Conservation (phyloP, 2,888 invertebrate genomes). For the Hartigia nigra region DNA sequence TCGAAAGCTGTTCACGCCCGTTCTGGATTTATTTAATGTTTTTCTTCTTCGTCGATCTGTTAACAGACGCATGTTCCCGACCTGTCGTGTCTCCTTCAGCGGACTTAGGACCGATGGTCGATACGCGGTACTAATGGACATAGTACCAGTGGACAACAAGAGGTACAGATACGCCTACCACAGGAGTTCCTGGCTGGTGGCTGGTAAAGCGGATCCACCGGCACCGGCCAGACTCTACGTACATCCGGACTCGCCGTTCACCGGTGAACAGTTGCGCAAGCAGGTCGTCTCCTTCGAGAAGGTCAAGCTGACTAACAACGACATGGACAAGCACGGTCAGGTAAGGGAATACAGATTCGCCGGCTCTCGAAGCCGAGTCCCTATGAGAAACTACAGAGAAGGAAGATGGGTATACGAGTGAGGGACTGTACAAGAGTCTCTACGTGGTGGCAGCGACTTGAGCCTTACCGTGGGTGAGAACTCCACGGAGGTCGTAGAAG, state of each 20-base stretch:
- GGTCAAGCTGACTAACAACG: constrained; percentile 86
- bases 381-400: not conserved
- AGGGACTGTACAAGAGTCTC: not conserved
- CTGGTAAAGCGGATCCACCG: constrained; percentile 84
- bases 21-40: not conserved
- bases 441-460: not conserved
- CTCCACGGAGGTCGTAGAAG: constrained; percentile 19
- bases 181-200: constrained; percentile 84
- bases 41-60: not conserved
- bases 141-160: constrained; percentile 84
- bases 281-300: constrained; percentile 87
- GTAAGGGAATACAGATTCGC: constrained; percentile 65
- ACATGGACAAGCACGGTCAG: constrained; percentile 82
- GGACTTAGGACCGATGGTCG: constrained; percentile 75
- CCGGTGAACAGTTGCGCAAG: constrained; percentile 80
- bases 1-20: not conserved
- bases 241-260: constrained; percentile 85
- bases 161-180: constrained; percentile 86
- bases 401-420: not conserved
- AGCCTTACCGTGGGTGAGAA: not conserved
- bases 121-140: constrained; percentile 82
- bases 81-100: constrained; percentile 79
- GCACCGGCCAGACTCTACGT: constrained; percentile 78
- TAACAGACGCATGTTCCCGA: constrained; percentile 84
- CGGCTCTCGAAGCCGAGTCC: not conserved